phyloP scores from a whole-genome alignment of 64 coral and sea anemone genomes.

The Montipora foliosa region DNA sequence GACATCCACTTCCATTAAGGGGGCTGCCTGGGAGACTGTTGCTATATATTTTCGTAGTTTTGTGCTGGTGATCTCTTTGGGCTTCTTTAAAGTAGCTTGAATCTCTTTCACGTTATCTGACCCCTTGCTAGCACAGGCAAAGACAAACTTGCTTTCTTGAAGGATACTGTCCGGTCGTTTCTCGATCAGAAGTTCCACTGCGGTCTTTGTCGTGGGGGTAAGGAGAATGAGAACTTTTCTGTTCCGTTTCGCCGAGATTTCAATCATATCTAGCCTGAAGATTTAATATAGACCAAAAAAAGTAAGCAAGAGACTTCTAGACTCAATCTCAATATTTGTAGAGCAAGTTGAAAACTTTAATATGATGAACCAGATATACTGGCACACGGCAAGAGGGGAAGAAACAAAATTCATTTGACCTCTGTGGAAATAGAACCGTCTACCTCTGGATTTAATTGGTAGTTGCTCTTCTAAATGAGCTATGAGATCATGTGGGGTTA shows the following conservation, averaged over 20 bases:
- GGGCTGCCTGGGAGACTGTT: no score
- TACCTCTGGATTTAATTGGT: background rate
- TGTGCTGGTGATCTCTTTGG: conserved; percentile 42
- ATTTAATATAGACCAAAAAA: background rate
- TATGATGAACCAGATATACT: background rate
- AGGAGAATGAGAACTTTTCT: conserved; percentile 36
- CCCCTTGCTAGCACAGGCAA: conserved; percentile 18
- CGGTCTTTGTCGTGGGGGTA: background rate
- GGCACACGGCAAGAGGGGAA: background rate
- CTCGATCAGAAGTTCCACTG: conserved; percentile 23
- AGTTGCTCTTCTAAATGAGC: background rate
- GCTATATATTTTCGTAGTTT: conserved; percentile 70
- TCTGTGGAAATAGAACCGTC: background rate
- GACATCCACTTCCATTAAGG: no score
- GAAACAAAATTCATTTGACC: background rate
- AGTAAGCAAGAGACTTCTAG: background rate
- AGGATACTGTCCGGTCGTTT: background rate
- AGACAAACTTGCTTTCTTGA: conserved; percentile 9
- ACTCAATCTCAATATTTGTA: background rate
- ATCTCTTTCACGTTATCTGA: background rate
- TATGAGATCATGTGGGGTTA: background rate
- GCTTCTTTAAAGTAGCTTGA: background rate
- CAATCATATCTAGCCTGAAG: conserved; percentile 25
- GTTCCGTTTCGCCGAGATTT: background rate
- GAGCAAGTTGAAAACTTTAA: background rate